Conservation (phyloP, 1,140 invertebrate species). For the Anoplolepis gracilipes region DNA sequence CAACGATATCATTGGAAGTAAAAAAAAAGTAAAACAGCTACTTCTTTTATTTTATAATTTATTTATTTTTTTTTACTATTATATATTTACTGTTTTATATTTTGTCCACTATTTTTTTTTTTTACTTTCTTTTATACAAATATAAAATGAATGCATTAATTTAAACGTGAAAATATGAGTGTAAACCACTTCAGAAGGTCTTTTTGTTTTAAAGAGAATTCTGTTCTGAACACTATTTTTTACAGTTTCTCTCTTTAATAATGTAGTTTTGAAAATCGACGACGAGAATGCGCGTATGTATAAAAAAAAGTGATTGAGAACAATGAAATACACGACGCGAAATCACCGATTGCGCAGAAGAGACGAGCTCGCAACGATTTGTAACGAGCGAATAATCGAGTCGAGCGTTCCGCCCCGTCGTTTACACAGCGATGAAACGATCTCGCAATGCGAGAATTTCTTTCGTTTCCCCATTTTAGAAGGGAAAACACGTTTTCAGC, state of each 20-base stretch:
- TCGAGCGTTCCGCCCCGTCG: background rate
- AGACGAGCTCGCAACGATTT: background rate
- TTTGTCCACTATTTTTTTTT: too few species aligned
- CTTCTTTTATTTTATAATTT: background rate
- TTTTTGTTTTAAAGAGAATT: too few species aligned
- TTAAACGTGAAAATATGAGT: too few species aligned
- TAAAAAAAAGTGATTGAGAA: conserved; percentile 38
- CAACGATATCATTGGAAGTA: background rate
- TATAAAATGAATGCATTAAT: too few species aligned
- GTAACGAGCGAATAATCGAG: conserved; percentile 45
- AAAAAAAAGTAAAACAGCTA: background rate
- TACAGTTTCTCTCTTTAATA: background rate
- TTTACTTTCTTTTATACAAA: too few species aligned
- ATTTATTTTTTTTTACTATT: too few species aligned
- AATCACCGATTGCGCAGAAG: conserved; percentile 29
- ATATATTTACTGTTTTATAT: too few species aligned
- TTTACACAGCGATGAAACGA: conserved; percentile 1
- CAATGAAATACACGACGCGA: background rate
- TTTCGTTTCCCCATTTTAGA: conserved; percentile 3
- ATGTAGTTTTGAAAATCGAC: background rate
- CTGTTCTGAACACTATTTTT: background rate
- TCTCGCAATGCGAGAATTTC: conserved; percentile 23
- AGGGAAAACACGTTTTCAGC: background rate
- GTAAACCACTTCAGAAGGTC: too few species aligned
- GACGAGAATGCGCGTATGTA: background rate